Percentiles rank a stretch among this genome's conserved stretches.
Conservation (phyloP, 2,888 invertebrate genomes). For the Drosophila koepferae region DNA sequence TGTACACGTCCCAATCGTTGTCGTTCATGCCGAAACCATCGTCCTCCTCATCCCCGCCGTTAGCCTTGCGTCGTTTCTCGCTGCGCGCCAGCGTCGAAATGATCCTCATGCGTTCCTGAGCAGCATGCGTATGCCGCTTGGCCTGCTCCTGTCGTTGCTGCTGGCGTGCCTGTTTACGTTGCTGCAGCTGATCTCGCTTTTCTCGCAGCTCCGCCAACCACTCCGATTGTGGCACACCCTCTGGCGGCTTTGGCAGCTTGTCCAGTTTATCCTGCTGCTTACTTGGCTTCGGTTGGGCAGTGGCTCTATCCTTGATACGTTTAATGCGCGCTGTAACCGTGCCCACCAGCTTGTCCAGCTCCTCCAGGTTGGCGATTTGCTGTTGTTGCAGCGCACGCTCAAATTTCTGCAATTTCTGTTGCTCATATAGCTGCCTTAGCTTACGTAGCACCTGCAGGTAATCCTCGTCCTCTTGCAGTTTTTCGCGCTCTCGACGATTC, state of each 20-base stretch:
- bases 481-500: conserved; percentile 94
- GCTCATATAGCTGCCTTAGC: conserved; percentile 91
- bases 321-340: conserved; percentile 85
- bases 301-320: conserved; percentile 87
- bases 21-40: conserved; percentile 97
- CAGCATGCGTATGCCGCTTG: conserved; percentile 94
- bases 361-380: conserved; percentile 91
- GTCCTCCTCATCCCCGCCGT: conserved; percentile 86
- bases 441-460: conserved; percentile 91
- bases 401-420: conserved; percentile 90
- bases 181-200: conserved; percentile 87
- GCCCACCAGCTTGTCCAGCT: conserved; percentile 88
- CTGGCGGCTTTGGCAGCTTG: conserved; percentile 82
- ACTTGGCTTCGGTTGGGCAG: conserved; percentile 53
- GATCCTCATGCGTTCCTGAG: conserved; percentile 97
- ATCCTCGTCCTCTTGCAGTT: conserved; percentile 95
- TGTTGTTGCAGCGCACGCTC: conserved; percentile 91
- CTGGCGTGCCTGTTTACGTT: conserved; percentile 90
- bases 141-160: conserved; percentile 95
- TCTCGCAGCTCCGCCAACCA: conserved; percentile 81
- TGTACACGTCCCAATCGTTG: conserved; percentile 98
- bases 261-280: conserved; percentile 71
- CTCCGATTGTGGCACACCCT: conserved; percentile 73
- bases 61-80: conserved; percentile 86
- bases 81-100: conserved; percentile 94